These are phyloP conservation scores for Phyllostomus discolor DNA, from an alignment of 2,113 vertebrate genomes.

Conservation along the genomic window DNA sequence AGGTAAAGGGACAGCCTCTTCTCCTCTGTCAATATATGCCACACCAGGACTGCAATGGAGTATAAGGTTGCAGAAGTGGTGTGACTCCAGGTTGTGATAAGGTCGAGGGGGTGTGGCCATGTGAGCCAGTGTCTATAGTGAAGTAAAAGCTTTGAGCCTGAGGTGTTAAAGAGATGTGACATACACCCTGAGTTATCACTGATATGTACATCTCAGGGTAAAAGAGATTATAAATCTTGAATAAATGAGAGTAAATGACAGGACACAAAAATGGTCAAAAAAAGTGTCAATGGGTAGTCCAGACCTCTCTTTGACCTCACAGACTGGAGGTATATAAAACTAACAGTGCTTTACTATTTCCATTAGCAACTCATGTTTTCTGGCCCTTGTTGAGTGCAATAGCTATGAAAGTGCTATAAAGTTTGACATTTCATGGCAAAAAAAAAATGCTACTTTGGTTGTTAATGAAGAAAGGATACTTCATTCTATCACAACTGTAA, in stretches of 20 bases:
- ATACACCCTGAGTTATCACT: neutral
- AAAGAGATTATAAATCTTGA: neutral
- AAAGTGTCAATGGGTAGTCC: neutral
- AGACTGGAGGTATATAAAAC: neutral
- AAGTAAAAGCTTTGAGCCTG: neutral
- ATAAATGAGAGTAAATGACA: neutral
- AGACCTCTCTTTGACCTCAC: neutral
- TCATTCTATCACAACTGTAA: neutral
- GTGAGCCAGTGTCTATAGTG: neutral
- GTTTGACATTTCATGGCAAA: neutral
- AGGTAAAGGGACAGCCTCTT: neutral
- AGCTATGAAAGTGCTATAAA: neutral
- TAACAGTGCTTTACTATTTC: neutral
- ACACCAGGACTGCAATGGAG: neutral
- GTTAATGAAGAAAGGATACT: neutral
- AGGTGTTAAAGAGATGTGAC: neutral
- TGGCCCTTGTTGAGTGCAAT: neutral
- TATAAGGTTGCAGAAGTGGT: neutral
- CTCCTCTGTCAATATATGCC: neutral
- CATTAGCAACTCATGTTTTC: neutral
- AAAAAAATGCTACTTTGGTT: neutral
- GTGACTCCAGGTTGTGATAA: neutral
- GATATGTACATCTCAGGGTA: neutral
- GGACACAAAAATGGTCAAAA: neutral
- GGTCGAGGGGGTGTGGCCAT: neutral